These are phyloP conservation scores for Vulpes vulpes DNA, from an alignment of 2,113 vertebrate genomes.

Conservation along the genomic window DNA sequence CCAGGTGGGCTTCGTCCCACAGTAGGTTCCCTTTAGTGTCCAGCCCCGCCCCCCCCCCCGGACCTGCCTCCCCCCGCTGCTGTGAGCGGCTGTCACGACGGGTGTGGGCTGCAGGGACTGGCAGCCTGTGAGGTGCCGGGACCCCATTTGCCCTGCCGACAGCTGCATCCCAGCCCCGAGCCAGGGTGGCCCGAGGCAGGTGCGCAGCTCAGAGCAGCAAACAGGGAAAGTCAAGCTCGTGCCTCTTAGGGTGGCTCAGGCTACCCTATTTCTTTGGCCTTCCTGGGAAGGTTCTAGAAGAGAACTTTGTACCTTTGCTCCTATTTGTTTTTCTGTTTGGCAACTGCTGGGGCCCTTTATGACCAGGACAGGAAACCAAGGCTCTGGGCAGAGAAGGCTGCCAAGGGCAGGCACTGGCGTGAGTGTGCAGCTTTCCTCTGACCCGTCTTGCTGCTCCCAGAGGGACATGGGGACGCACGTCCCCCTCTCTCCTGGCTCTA, in stretches of 20 bases:
- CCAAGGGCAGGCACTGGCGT: rapidly evolving
- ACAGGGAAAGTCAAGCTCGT: rapidly evolving
- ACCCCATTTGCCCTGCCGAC: background rate
- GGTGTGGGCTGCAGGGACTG: rapidly evolving
- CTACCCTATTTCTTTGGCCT: background rate
- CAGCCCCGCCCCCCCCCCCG: background rate
- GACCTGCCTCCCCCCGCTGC: rapidly evolving
- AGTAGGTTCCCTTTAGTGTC: rapidly evolving
- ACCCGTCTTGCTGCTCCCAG: background rate
- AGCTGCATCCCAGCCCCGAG: rapidly evolving
- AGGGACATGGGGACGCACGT: rapidly evolving
- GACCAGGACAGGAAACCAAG: background rate
- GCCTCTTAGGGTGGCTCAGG: background rate
- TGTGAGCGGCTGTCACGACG: background rate
- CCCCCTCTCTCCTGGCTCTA: background rate
- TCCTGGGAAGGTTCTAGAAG: background rate
- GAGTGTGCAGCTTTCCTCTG: rapidly evolving
- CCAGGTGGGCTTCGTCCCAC: rapidly evolving
- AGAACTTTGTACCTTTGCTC: background rate
- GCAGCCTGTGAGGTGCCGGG: rapidly evolving
- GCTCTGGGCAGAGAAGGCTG: background rate
- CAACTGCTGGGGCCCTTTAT: background rate
- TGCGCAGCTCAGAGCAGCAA: rapidly evolving
- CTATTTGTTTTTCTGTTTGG: background rate
- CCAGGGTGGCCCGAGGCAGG: background rate